phyloP scores from a whole-genome alignment of 1,140 invertebrate genomes.

The Paraescarpia echinospica region DNA sequence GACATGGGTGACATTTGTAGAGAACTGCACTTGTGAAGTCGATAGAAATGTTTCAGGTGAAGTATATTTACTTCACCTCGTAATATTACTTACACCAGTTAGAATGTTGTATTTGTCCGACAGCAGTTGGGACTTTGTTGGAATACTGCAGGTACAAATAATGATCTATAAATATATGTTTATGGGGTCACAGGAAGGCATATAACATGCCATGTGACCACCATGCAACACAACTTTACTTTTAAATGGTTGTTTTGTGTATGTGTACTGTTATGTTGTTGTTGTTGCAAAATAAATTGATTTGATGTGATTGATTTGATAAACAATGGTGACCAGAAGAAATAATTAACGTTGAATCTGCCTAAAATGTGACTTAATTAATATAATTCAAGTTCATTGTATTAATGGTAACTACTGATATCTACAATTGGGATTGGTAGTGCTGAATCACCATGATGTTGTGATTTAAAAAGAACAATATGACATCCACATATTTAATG shows the following conservation, averaged over 20 bases:
- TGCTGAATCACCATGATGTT: neutral
- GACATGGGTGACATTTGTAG: slow-evolving; percentile 15
- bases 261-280: no score
- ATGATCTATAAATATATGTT: no score
- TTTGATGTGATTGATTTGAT: no score
- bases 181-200: no score
- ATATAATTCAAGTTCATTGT: neutral
- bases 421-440: neutral
- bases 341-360: neutral
- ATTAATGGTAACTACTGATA: neutral
- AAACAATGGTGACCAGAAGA: neutral
- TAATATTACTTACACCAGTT: neutral
- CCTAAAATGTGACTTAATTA: neutral
- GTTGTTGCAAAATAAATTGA: no score
- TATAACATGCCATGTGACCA: no score
- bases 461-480: neutral
- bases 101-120: no score
- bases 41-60: slow-evolving; percentile 14
- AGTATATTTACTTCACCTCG: slow-evolving; percentile 11
- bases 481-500: no score
- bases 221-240: no score
- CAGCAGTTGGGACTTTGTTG: no score
- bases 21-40: slow-evolving; percentile 16
- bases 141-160: no score
- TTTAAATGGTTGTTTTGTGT: no score